Evolutionary conservation across 2,888 invertebrate species (phyloP), one percentile per base, ranked within the genome.

Genomic region (Heliconius sara): DNA sequence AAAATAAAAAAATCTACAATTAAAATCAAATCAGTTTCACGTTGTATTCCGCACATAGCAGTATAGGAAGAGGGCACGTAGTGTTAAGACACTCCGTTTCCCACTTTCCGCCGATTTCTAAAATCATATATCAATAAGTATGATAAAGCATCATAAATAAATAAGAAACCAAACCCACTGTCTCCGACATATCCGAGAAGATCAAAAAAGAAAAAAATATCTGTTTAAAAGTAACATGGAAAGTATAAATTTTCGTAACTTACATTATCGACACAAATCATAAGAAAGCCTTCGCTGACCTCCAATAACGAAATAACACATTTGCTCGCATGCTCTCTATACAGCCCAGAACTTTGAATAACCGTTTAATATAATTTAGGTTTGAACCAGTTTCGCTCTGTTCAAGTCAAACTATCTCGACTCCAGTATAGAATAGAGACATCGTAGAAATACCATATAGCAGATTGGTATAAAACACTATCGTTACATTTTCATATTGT

Each of bases 381-480:
- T 77, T 77, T 78, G 60, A 73, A 78, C 73, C 71, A 79, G 74
- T 78, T 76, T 43, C 68, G 47, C 68, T 30, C 60, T 34, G 67
- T 75, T 82, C 67, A 68, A 80, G 80, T 82, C 80, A 80, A 80
- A 80, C 79, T 79, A 82, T 80, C 78, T 78, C 71, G 43, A 25
- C 60, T 60, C 43, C 12, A 52, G 30, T 47, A 12, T 27, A 70
- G 79, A 67, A 22, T n/a, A 47, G 7, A n/a, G 63, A 47, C 22
- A 34, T 74, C 13, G 25, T 47, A 13, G 47, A 75, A 60, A 30
- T 75, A 67, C 4, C 75, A 70, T 79, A 27, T 30, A 9, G 22
- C 22, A 19, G 5, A 43, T 66, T 19, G 2, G 3, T 22, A 19
- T 27, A 65, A 27, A 16, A 65, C 9, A 75, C 22, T 2, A 5